Percentiles rank a stretch among this genome's conserved stretches.
These are phyloP conservation scores for Hedya salicella DNA, from an alignment of 2,888 invertebrate species.

Conservation along the genomic window DNA sequence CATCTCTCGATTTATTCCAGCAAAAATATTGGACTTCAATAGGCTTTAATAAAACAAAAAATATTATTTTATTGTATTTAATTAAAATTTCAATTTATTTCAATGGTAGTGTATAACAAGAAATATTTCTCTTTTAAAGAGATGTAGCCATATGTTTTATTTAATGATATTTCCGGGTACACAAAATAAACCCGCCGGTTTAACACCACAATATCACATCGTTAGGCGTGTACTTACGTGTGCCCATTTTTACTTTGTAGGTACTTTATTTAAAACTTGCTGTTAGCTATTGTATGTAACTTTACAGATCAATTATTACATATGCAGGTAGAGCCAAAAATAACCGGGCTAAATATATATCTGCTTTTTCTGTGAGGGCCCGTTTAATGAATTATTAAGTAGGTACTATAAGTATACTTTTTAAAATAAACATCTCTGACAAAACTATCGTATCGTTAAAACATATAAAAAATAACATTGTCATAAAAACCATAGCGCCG, in stretches of 20 bases:
- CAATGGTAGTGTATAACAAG: slow-evolving; percentile 81
- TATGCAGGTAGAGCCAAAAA: slow-evolving; percentile 27
- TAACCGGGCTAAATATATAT: slow-evolving; percentile 29
- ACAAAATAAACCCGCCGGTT: slow-evolving; percentile 78
- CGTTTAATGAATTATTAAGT: slow-evolving; percentile 1
- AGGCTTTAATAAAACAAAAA: slow-evolving; percentile 49
- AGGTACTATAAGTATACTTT: slow-evolving; percentile 15
- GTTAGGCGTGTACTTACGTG: slow-evolving; percentile 77
- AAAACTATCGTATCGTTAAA: slow-evolving; percentile 45
- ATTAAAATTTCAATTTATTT: slow-evolving; percentile 77
- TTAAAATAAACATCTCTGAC: slow-evolving; percentile 50
- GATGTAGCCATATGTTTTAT: slow-evolving; percentile 71
- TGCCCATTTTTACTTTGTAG: slow-evolving; percentile 72
- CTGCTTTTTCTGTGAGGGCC: slow-evolving; percentile 10
- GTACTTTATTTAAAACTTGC: slow-evolving; percentile 52
- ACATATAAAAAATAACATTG: slow-evolving; percentile 61
- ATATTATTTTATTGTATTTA: slow-evolving; percentile 71
- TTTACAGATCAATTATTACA: slow-evolving; percentile 22
- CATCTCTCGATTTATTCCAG: no score
- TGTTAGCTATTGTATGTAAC: slow-evolving; percentile 25
- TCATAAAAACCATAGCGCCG: slow-evolving; percentile 57
- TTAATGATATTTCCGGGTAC: slow-evolving; percentile 72
- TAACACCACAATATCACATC: slow-evolving; percentile 82
- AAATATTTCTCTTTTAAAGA: slow-evolving; percentile 79
- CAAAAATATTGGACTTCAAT: neutral